These are phyloP conservation scores for Cephonodes hylas DNA, from an alignment of 2,888 invertebrate genomes.

Conservation along the genomic window DNA sequence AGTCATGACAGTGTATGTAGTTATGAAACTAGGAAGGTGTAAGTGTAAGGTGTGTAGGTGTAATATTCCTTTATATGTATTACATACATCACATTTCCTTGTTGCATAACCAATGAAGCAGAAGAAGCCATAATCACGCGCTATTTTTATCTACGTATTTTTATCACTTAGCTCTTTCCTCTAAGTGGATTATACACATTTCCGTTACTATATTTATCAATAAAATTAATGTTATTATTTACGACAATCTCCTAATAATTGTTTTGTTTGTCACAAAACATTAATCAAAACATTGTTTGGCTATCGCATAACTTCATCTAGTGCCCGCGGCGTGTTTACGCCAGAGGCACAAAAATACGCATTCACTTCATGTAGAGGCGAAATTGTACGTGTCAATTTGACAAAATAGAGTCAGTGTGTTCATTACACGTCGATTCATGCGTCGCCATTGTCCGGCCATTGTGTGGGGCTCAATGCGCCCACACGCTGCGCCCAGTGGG, in stretches of 20 bases:
- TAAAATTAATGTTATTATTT: background rate
- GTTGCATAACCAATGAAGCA: no score
- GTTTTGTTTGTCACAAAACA: background rate
- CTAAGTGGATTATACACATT: no score
- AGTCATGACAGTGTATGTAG: no score
- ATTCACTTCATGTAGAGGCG: no score
- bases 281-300: constrained; percentile 7
- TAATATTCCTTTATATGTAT: no score
- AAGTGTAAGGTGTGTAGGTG: no score
- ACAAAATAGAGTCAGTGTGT: constrained; percentile 37
- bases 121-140: no score
- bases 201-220: no score
- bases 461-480: constrained; percentile 29
- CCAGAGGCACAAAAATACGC: constrained; percentile 49
- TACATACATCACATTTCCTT: no score
- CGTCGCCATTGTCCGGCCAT: constrained; percentile 36
- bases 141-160: no score
- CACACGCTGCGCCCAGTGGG: constrained; percentile 58
- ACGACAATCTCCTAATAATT: background rate
- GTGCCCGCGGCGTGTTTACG: constrained; percentile 34
- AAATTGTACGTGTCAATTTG: constrained; percentile 51
- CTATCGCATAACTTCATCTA: constrained; percentile 1
- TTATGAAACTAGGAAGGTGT: no score
- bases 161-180: no score
- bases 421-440: constrained; percentile 64